Conservation (phyloP, 1,140 invertebrate genomes). For the Caerostris darwini region DNA sequence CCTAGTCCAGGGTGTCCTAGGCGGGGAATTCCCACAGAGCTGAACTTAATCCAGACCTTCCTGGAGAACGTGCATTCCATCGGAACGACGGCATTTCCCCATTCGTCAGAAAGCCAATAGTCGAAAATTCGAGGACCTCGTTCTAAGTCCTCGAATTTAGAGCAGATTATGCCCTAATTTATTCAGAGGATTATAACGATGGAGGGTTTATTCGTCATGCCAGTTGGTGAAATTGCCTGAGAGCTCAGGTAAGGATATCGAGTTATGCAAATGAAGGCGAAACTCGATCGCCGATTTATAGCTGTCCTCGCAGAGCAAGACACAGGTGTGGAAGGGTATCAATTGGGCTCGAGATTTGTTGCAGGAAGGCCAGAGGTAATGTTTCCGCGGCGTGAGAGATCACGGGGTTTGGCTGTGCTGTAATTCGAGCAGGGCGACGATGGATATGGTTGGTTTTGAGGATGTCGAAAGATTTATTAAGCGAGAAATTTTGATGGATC, state of each 20-base stretch:
- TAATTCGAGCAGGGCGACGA: too few relatives aligned
- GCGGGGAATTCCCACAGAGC: constrained; percentile 41
- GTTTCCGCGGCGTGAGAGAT: too few relatives aligned
- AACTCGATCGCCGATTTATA: constrained; percentile 52
- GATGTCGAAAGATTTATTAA: too few relatives aligned
- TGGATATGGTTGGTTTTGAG: too few relatives aligned
- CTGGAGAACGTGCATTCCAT: constrained; percentile 5
- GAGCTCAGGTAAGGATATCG: constrained; percentile 12
- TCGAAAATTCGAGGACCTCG: constrained; percentile 39
- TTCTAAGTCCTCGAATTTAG: not conserved
- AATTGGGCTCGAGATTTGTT: constrained; percentile 14
- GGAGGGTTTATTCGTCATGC: not conserved
- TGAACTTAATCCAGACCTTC: constrained; percentile 55
- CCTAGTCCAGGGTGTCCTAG: not conserved
- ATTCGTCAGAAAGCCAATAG: constrained; percentile 67
- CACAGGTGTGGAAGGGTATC: constrained; percentile 44
- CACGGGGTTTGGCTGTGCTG: too few relatives aligned
- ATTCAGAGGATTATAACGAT: constrained; percentile 61
- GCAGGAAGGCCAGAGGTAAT: not conserved
- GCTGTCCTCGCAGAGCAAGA: not conserved
- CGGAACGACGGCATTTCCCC: constrained; percentile 14
- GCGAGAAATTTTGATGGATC: too few relatives aligned
- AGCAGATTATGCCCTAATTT: constrained; percentile 60
- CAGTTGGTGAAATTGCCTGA: constrained; percentile 36
- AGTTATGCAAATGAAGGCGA: constrained; percentile 57